Evolutionary conservation across 2,888 invertebrate species (phyloP).

Genomic region (Thera obeliscata): DNA sequence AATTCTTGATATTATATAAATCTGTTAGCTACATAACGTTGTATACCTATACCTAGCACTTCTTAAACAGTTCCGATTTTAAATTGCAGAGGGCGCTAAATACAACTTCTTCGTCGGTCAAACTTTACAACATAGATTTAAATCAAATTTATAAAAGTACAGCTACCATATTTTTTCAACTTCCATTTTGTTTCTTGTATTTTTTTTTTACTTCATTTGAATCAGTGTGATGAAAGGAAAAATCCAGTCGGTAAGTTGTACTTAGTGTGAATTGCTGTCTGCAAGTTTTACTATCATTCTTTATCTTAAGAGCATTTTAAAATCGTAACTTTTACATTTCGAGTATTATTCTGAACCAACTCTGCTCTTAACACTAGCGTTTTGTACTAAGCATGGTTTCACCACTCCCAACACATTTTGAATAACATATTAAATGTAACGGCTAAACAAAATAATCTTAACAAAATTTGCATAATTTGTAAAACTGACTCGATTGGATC

Average conservation of each 20-base stretch:
- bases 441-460: neutral
- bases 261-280: neutral
- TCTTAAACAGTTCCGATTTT: constrained; percentile 21
- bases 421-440: neutral
- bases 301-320: neutral
- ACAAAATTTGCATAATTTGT: neutral
- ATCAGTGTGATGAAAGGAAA: too few relatives aligned
- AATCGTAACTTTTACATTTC: constrained; percentile 20
- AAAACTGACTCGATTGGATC: neutral
- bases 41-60: constrained; percentile 15
- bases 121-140: neutral
- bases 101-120: neutral
- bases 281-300: too few relatives aligned
- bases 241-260: too few relatives aligned
- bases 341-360: constrained; percentile 35
- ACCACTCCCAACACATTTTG: constrained; percentile 34
- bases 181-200: too few relatives aligned
- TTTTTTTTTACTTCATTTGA: too few relatives aligned
- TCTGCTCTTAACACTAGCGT: constrained; percentile 48
- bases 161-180: too few relatives aligned
- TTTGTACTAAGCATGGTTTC: constrained; percentile 63
- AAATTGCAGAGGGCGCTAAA: neutral
- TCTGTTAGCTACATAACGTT: constrained; percentile 7
- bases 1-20: neutral
- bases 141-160: too few relatives aligned